A percentile compares a stretch with the other conserved stretches of the same genome.
Evolutionary conservation across 1,140 invertebrate species (phyloP).

Genomic region (Plectrocnemia conspersa): DNA sequence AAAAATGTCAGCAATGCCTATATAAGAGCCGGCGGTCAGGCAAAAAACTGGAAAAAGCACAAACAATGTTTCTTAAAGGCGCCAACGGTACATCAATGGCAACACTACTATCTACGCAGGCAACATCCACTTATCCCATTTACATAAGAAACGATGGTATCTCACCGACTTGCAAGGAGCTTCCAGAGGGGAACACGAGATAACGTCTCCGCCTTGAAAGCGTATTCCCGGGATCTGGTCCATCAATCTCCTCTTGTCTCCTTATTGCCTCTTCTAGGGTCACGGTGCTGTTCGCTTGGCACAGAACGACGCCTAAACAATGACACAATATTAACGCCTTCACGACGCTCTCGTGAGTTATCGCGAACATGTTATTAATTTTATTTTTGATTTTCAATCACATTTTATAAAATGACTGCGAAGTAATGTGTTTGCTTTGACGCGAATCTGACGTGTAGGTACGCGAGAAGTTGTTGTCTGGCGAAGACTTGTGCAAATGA

Average conservation of each 20-base stretch:
- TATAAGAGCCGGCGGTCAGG: conserved; percentile 54
- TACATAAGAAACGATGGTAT: conserved; percentile 23
- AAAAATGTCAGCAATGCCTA: conserved; percentile 56
- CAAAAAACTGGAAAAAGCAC: conserved; percentile 56
- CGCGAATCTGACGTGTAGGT: background rate
- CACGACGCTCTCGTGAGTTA: too few relatives aligned
- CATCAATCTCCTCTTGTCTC: conserved; percentile 35
- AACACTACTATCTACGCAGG: too few relatives aligned
- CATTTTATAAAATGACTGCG: too few relatives aligned
- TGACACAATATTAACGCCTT: too few relatives aligned
- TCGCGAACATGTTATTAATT: too few relatives aligned
- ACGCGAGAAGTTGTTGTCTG: background rate
- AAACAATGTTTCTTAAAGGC: too few relatives aligned
- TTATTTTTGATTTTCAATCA: too few relatives aligned
- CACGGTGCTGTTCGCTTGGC: too few relatives aligned
- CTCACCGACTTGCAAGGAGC: conserved; percentile 69
- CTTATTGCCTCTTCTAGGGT: conserved; percentile 31
- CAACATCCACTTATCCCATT: background rate
- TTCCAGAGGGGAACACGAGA: conserved; percentile 73
- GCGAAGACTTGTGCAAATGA: background rate
- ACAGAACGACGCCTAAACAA: too few relatives aligned
- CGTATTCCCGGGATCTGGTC: conserved; percentile 34
- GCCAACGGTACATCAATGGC: too few relatives aligned
- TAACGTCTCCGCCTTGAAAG: conserved; percentile 65
- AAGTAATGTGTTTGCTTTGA: too few relatives aligned